Percentiles rank a stretch among this genome's conserved stretches.
These are phyloP conservation scores for Leptatherina wallacei DNA, from an alignment of 2,797 vertebrate species.

Conservation along the genomic window DNA sequence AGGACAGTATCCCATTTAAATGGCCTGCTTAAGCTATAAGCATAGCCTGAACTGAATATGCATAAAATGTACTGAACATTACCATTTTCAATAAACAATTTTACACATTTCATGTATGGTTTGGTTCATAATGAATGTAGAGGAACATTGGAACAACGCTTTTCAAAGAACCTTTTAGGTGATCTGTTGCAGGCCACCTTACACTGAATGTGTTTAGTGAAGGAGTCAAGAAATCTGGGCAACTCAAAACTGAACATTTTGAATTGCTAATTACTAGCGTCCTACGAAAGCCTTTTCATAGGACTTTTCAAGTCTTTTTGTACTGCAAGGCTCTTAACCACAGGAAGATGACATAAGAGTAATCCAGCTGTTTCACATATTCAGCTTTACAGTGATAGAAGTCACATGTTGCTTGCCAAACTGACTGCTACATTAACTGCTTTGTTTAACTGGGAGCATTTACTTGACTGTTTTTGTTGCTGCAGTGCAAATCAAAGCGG, in stretches of 20 bases:
- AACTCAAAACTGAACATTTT: background rate
- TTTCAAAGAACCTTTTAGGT: background rate
- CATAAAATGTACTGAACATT: no score
- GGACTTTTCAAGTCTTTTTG: background rate
- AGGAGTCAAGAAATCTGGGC: no score
- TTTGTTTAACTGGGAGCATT: conserved; percentile 25
- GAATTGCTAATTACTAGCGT: background rate
- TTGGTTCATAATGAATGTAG: background rate
- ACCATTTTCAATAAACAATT: no score
- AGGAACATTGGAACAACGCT: background rate
- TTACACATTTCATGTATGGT: no score
- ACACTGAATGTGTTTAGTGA: background rate
- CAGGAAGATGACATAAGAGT: background rate
- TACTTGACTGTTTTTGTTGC: conserved; percentile 30
- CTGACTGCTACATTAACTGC: background rate
- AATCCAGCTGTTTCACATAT: background rate
- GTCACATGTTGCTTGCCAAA: conserved; percentile 7
- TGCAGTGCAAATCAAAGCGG: conserved; percentile 15
- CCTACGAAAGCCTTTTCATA: background rate
- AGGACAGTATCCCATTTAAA: no score
- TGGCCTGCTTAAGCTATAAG: no score
- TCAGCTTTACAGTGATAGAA: conserved; percentile 5
- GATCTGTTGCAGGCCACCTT: background rate
- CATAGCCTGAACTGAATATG: no score
- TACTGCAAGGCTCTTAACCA: background rate